Conservation (phyloP, 2,888 invertebrate genomes). For the Petrophora chlorosata region DNA sequence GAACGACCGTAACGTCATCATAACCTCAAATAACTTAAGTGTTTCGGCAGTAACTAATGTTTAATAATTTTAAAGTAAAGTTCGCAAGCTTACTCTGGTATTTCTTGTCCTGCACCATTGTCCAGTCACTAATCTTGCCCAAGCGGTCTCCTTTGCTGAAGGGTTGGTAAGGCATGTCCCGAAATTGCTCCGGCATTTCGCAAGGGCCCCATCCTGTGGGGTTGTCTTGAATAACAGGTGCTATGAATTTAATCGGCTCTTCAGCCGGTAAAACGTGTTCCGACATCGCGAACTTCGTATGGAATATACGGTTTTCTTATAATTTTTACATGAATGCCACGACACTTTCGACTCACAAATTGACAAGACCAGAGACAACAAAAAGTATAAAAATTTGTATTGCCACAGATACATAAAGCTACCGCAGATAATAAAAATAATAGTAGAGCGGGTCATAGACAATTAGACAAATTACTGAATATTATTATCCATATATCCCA, state of each 20-base stretch:
- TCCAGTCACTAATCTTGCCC: conserved; percentile 99
- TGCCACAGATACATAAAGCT: too few relatives aligned
- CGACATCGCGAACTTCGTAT: conserved; percentile 58
- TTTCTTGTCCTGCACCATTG: conserved; percentile 96
- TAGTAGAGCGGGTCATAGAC: too few relatives aligned
- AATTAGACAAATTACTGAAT: too few relatives aligned
- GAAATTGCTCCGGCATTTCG: conserved; percentile 96
- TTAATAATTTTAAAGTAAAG: neutral
- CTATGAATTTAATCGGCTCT: conserved; percentile 86
- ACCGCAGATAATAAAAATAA: too few relatives aligned
- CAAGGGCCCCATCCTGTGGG: conserved; percentile 98
- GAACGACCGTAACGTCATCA: conserved; percentile 45
- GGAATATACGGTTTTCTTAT: conserved; percentile 9
- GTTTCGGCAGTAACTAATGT: too few relatives aligned
- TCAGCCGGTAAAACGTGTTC: conserved; percentile 82
- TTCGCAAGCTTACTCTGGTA: conserved; percentile 89
- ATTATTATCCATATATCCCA: too few relatives aligned
- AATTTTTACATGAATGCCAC: conserved; percentile 30
- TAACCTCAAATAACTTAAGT: conserved; percentile 52
- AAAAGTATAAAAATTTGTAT: too few relatives aligned
- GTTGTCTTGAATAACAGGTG: conserved; percentile 92
- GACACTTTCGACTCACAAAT: conserved; percentile 10
- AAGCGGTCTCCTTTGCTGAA: conserved; percentile 99
- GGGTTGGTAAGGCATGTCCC: conserved; percentile 99
- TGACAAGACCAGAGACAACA: conserved; percentile 2